Percentiles rank a stretch among this genome's conserved stretches.
phyloP scores from a whole-genome alignment of 2,113 vertebrate species.

The Isurus oxyrinchus region DNA sequence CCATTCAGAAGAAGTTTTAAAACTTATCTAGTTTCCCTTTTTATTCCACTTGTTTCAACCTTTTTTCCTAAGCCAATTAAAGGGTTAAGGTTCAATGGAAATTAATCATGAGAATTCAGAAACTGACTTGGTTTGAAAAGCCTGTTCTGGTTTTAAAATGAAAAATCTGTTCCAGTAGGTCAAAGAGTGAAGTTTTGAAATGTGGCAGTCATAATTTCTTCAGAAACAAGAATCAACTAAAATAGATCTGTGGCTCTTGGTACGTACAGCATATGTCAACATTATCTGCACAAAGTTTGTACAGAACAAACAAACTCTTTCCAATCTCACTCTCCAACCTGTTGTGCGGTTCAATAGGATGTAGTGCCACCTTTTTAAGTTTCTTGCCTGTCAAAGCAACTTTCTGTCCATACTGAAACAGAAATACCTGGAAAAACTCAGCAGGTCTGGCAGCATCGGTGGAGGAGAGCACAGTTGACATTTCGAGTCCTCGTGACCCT shows the following conservation, averaged over 20 bases:
- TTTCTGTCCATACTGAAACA: not conserved
- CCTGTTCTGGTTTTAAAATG: not conserved
- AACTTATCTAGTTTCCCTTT: not conserved
- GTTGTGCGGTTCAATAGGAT: not conserved
- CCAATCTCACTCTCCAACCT: not conserved
- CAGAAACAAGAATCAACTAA: no score
- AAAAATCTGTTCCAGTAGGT: not conserved
- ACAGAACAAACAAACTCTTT: not conserved
- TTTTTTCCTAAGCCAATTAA: not conserved
- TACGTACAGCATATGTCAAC: not conserved
- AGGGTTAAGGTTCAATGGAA: not conserved
- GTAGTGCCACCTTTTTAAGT: not conserved
- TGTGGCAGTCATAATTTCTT: no score
- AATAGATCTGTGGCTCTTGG: not conserved
- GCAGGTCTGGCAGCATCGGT: no score
- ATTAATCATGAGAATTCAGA: not conserved
- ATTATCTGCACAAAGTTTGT: not conserved
- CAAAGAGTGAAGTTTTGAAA: not conserved
- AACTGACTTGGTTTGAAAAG: not conserved
- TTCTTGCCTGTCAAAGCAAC: not conserved
- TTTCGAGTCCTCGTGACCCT: no score
- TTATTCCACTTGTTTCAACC: not conserved
- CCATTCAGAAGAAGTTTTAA: not conserved
- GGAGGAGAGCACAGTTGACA: no score
- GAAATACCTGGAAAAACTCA: no score